Percentiles rank a stretch among this genome's conserved stretches.
Conservation (phyloP, 1,140 invertebrate genomes). For the Parapsyche elsis region DNA sequence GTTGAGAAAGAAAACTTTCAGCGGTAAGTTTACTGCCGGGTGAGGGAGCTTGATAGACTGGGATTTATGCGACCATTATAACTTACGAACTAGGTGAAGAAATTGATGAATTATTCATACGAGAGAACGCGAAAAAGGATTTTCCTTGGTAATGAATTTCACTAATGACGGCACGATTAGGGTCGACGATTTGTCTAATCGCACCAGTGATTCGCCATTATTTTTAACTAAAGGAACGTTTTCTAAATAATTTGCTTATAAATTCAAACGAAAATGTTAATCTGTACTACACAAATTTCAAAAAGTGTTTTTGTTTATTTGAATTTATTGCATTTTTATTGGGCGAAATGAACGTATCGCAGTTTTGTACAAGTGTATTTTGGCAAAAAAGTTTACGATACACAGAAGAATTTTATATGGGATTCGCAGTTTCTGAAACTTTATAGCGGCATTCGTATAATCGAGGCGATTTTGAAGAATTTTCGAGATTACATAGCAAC, state of each 20-base stretch:
- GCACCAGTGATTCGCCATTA: background rate
- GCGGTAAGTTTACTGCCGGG: background rate
- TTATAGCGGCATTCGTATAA: background rate
- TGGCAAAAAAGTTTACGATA: no score
- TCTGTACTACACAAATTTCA: no score
- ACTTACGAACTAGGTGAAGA: background rate
- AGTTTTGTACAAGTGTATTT: no score
- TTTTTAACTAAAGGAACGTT: background rate
- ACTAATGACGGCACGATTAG: background rate
- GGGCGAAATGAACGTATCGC: no score
- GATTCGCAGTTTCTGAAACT: no score
- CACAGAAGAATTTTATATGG: no score
- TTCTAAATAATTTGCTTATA: no score
- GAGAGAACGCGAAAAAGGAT: background rate
- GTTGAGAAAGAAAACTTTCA: background rate
- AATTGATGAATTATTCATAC: constrained; percentile 19
- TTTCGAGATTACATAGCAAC: background rate
- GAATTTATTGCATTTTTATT: no score
- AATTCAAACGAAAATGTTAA: no score
- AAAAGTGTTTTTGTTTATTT: no score
- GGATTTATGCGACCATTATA: constrained; percentile 9
- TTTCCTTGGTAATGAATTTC: background rate
- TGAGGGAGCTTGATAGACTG: background rate
- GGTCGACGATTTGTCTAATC: background rate
- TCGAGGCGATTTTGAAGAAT: constrained; percentile 9